Base-by-base conservation (phyloP, 1,140 invertebrate genomes). In the Eubasilissa regina region DNA sequence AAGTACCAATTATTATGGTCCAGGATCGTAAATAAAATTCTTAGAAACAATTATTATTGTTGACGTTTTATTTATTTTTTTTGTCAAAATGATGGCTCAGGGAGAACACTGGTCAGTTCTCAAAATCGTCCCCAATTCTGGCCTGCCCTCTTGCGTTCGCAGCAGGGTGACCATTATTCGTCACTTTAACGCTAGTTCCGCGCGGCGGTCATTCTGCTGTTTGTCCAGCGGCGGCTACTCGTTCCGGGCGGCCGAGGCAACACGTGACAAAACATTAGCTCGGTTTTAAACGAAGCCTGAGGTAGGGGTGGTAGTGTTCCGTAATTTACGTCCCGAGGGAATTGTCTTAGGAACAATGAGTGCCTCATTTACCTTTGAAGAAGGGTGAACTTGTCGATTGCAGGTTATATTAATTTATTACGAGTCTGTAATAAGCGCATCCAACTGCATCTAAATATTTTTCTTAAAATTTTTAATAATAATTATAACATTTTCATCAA, bases 341-440 rank as follows among this genome's bases (percentile, higher is more conserved):
- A 13, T 58, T 58, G 55, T 58, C 55, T 58, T 10, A 21, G 15
- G 15, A 21, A 58, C 55, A 58, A 58, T 58, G 17, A 58, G 15
- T 35, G 25, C 25, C 25, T 1, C 25, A 35, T 19, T 58, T 17
- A 35, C 15, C n/a, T 13, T 6, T 19, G 17, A 21, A 19, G 15
- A 56, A 56, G 55, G 55, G 55, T 58, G 55, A 58, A 58, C 55
- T 58, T 58, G 55, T 58, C 17, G 55, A 58, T 58, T 58, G 55
- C 55, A 58, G 55, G 1, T 58, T 35, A 3, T 35, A 35, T 35
- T 35, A 3, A 35, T 35, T 35, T 35, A 35, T 35, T 35, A 35
- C 25, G 25, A 35, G 25, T 35, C 25, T 6, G 1, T 35, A 35
- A n/a, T n/a, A n/a, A n/a, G n/a, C n/a, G n/a, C n/a, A n/a, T n/a